Conservation (phyloP, 2,888 invertebrate genomes). For the Lutraria lutraria region DNA sequence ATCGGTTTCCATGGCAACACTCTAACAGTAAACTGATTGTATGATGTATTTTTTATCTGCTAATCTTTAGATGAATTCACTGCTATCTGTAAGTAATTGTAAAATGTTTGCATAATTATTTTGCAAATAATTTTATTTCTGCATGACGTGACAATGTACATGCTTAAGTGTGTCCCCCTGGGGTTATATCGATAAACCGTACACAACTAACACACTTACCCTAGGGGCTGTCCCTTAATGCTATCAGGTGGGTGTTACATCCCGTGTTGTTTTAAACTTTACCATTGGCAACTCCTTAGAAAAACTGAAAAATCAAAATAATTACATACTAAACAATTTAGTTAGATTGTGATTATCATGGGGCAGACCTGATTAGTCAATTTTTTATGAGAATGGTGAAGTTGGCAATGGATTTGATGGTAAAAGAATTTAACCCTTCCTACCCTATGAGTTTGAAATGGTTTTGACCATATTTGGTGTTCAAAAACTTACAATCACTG, state of each 20-base stretch:
- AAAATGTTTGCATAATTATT: slow-evolving; percentile 36
- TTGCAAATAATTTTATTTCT: slow-evolving; percentile 36
- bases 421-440: background rate
- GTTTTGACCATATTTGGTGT: slow-evolving; percentile 8
- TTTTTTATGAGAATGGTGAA: background rate
- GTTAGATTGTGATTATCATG: background rate
- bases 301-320: no score
- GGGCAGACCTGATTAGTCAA: background rate
- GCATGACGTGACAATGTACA: slow-evolving; percentile 39
- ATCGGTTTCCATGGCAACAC: slow-evolving; percentile 1
- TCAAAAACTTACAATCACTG: background rate
- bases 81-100: slow-evolving; percentile 60
- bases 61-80: slow-evolving; percentile 55
- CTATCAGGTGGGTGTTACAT: background rate
- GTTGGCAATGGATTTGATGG: background rate
- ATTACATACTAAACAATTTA: no score
- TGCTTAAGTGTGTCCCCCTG: background rate
- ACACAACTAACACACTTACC: background rate
- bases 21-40: background rate
- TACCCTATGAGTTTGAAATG: background rate
- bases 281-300: background rate
- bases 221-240: slow-evolving; percentile 20
- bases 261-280: background rate
- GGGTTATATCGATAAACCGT: background rate
- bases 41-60: slow-evolving; percentile 27